phyloP scores from a whole-genome alignment of 2,113 vertebrate species.

The Zosterops japonicus region DNA sequence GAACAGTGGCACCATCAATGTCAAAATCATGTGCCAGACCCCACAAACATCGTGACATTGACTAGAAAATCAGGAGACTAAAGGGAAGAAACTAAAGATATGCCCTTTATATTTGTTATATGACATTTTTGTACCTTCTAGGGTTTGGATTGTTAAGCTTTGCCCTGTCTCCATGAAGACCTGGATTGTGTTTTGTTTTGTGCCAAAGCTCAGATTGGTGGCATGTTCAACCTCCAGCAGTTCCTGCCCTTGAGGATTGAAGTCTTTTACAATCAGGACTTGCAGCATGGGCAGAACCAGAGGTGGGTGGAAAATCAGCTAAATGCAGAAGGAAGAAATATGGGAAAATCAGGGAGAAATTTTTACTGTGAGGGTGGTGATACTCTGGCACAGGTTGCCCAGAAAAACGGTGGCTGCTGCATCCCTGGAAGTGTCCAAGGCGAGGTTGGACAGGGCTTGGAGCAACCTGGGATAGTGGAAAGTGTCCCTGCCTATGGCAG shows the following conservation, averaged over 20 bases:
- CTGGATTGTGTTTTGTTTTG: neutral
- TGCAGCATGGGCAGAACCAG: neutral
- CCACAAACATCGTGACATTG: neutral
- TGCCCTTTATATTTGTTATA: neutral
- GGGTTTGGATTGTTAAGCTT: neutral
- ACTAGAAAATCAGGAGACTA: neutral
- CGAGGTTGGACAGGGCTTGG: accelerated
- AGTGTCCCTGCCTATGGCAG: no score
- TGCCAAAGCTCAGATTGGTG: neutral
- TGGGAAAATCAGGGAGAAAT: neutral
- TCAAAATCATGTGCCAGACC: neutral
- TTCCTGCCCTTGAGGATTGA: neutral
- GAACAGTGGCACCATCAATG: neutral
- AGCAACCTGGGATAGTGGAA: neutral
- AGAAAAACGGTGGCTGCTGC: neutral
- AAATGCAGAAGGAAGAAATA: neutral
- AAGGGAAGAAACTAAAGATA: neutral
- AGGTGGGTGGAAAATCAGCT: neutral
- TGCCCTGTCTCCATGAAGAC: neutral
- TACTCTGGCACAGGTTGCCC: neutral
- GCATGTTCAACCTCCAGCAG: neutral
- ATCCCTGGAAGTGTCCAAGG: neutral
- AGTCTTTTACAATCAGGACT: neutral
- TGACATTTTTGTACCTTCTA: neutral
- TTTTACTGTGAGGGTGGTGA: neutral